Evolutionary conservation across 2,113 vertebrate genomes (phyloP), one percentile per base, ranked within the genome.

Genomic region (Hypanus sabinus): DNA sequence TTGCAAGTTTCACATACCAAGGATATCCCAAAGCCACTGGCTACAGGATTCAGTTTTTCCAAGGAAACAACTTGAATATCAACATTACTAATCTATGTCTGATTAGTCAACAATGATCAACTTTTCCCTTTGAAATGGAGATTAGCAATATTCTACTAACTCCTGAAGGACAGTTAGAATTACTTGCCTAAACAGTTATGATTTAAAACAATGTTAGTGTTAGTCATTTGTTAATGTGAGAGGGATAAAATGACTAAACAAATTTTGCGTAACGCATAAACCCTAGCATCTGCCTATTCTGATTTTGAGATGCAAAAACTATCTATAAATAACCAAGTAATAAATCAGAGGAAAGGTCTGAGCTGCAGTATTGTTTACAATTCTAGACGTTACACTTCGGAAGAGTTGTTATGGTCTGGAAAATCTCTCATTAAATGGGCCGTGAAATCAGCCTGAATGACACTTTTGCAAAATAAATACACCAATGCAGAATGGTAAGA

Each of bases 151-250:
- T 16, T 16, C 57, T 65, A 27, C 1, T 62, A 90, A 65, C 30
- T 33, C 57, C 57, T 90, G 12, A 90, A 90, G 60, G 57, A 90
- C 65, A 90, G 27, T 65, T 90, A 90, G 30, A 90, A 65, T 65
- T 57, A 90, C 5, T 90, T 81, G 80, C 38, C 36, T 18, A 33
- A 18, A 9, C 80, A 83, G 20, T 46, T 46, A 7, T 83, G 36
- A 20, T 83, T 60, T 65, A 90, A 90, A 90, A 90, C 57, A 65
- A n/a, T 88, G 57, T 62, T 12, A 90, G 24, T 62, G 55, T 7
- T 62, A 62, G 11, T 30, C 60, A 65, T n/a, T 65, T 90, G 85
- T 62, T 60, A n/a, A 27, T n/a, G 57, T 30, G 57, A 88, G 30
- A 11, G 55, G 55, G 57, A 87, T n/a, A 87, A 60, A 46, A 60